Evolutionary conservation across 2,888 invertebrate genomes (phyloP).

Genomic region (Parasteatoda lunata): DNA sequence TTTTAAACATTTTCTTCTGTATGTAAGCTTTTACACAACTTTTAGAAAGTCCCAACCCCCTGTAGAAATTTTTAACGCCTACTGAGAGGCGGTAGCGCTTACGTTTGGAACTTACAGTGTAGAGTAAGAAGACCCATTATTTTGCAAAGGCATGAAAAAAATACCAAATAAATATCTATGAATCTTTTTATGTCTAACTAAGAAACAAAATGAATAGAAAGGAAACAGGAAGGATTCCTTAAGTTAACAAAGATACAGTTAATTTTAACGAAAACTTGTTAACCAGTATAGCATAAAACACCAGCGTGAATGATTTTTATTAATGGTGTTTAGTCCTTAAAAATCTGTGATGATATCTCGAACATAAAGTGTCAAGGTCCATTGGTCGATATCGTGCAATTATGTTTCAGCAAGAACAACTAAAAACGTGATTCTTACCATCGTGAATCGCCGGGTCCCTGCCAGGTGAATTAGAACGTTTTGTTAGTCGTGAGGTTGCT

Average conservation of each 20-base stretch:
- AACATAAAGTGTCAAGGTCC: slow-evolving; percentile 57
- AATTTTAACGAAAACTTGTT: slow-evolving; percentile 7
- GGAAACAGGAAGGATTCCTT: too few relatives aligned
- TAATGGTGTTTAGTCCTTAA: slow-evolving; percentile 19
- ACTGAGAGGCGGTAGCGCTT: too few relatives aligned
- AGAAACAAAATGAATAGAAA: too few relatives aligned
- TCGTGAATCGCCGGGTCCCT: slow-evolving; percentile 38
- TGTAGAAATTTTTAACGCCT: too few relatives aligned
- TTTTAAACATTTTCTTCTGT: too few relatives aligned
- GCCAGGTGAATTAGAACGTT: slow-evolving; percentile 60
- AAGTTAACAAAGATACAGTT: not conserved
- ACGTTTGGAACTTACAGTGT: too few relatives aligned
- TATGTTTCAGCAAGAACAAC: slow-evolving; percentile 31
- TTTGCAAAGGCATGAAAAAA: too few relatives aligned
- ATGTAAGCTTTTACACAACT: too few relatives aligned
- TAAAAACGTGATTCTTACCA: slow-evolving; percentile 52
- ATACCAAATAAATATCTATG: too few relatives aligned
- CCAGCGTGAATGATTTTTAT: slow-evolving; percentile 8
- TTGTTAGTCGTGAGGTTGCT: slow-evolving; percentile 66
- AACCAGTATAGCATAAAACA: not conserved
- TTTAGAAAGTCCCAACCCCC: too few relatives aligned
- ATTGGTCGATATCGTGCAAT: slow-evolving; percentile 60
- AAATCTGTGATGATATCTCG: slow-evolving; percentile 33
- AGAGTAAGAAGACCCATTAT: too few relatives aligned
- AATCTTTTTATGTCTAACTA: too few relatives aligned